Evolutionary conservation across 1,140 invertebrate species (phyloP), one percentile per base, ranked within the genome.

Genomic region (Teleopsis dalmanni): DNA sequence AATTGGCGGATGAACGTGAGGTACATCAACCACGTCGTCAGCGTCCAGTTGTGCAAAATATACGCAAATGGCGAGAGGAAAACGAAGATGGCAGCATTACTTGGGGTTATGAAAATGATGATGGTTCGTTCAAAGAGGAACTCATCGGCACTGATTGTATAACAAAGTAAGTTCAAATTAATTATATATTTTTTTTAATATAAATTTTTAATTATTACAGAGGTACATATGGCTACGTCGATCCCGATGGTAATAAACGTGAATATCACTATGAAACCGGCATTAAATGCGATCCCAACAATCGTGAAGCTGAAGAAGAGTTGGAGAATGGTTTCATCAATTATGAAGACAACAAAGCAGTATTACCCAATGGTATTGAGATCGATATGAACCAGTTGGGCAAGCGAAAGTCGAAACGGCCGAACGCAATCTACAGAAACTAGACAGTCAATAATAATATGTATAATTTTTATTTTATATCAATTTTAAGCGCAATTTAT

Each of bases 21-120:
- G 52, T 53, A 33, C 54, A 51, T 25, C 54, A 58, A 42, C 56
- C 66, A 51, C 62, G 58, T 14, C 58, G 62, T 1, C 55, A 57
- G 25, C 55, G 59, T n/a, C 65, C 85, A 3, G 82, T 84, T 2
- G 80, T 81, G 13, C 83, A 87, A 73, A 84, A 84, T 53, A 73
- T 82, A 40, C 73, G 79, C 29, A 82, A 82, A 74, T 90, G 82
- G 71, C 78, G 84, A 36, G 84, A 87, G 43, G 86, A 88, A 58
- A 87, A 88, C 57, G 74, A 80, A 31, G 87, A 89, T 55, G 87
- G 87, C 6, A 87, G 82, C 52, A 89, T 89, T 47, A 85, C 84
- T 1, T 90, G 87, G 87, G 87, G 87, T 40, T 89, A 84, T 60
- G 86, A 88, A 73, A 89, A 88, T 60, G 86, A 88, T 48, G 67